A percentile compares a stretch with the other conserved stretches of the same genome.
Evolutionary conservation across 1,140 invertebrate species (phyloP).

Genomic region (Caenorhabditis elegans): DNA sequence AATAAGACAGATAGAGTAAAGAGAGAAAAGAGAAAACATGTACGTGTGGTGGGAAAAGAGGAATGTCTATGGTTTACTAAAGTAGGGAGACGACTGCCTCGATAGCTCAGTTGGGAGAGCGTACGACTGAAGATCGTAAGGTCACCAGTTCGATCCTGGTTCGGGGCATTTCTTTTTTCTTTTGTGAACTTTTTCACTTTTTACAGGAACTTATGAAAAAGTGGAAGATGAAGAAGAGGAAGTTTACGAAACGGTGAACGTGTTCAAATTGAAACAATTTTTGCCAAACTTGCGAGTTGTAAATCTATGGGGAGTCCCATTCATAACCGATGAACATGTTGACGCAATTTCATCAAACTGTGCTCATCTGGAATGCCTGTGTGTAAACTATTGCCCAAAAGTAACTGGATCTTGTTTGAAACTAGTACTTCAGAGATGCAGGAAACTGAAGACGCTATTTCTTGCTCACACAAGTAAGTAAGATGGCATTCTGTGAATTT

Average conservation of each 20-base stretch:
- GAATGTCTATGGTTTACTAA: not conserved
- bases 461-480: slow-evolving; percentile 75
- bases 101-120: slow-evolving; percentile 59
- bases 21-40: not conserved
- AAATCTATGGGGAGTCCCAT: slow-evolving; percentile 75
- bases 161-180: slow-evolving; percentile 32
- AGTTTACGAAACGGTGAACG: slow-evolving; percentile 98
- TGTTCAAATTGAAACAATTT: slow-evolving; percentile 93
- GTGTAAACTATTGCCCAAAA: slow-evolving; percentile 93
- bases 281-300: slow-evolving; percentile 91
- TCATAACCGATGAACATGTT: slow-evolving; percentile 83
- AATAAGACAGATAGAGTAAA: not conserved
- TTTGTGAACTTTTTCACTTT: not conserved
- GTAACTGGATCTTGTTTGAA: slow-evolving; percentile 95
- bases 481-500: too few species aligned
- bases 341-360: slow-evolving; percentile 81
- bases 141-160: slow-evolving; percentile 53
- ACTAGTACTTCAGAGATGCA: slow-evolving; percentile 86
- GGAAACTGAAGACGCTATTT: slow-evolving; percentile 84
- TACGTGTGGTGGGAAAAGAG: not conserved
- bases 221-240: slow-evolving; percentile 94
- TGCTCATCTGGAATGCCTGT: slow-evolving; percentile 88
- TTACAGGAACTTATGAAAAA: slow-evolving; percentile 91
- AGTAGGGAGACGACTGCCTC: not conserved
- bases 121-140: slow-evolving; percentile 58